These are phyloP conservation scores for Pantherophis alleghaniensis DNA, from an alignment of 2,797 vertebrate genomes.

Conservation along the genomic window DNA sequence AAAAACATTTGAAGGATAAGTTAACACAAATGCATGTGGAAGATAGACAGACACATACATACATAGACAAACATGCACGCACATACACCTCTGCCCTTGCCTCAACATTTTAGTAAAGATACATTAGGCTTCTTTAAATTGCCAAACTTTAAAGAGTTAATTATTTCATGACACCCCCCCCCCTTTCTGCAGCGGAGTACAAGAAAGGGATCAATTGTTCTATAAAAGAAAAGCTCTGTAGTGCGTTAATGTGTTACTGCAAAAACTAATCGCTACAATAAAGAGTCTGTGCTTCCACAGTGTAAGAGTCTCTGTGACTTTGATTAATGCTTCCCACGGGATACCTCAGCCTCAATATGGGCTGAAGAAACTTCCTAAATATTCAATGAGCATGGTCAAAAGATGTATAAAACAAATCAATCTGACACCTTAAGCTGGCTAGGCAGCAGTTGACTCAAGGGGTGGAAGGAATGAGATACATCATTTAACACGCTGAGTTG, in stretches of 20 bases:
- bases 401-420: conserved; percentile 90
- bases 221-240: conserved; percentile 79
- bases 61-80: conserved; percentile 31
- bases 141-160: conserved; percentile 79
- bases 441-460: conserved; percentile 87
- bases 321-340: conserved; percentile 89
- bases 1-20: conserved; percentile 43
- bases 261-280: conserved; percentile 83
- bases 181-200: conserved; percentile 68
- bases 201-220: conserved; percentile 83
- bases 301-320: conserved; percentile 77
- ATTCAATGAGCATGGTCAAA: conserved; percentile 90
- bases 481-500: conserved; percentile 89
- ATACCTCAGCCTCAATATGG: conserved; percentile 84
- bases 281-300: conserved; percentile 80
- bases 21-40: neutral
- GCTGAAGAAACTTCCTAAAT: conserved; percentile 87
- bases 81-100: conserved; percentile 28
- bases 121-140: conserved; percentile 52
- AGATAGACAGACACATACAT: conserved; percentile 28
- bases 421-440: conserved; percentile 91
- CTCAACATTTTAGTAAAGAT: conserved; percentile 53
- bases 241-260: conserved; percentile 83
- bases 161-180: conserved; percentile 47
- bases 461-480: conserved; percentile 82